Evolutionary conservation across 2,888 invertebrate species (phyloP).

Genomic region (Lissocephala sabroskyi): DNA sequence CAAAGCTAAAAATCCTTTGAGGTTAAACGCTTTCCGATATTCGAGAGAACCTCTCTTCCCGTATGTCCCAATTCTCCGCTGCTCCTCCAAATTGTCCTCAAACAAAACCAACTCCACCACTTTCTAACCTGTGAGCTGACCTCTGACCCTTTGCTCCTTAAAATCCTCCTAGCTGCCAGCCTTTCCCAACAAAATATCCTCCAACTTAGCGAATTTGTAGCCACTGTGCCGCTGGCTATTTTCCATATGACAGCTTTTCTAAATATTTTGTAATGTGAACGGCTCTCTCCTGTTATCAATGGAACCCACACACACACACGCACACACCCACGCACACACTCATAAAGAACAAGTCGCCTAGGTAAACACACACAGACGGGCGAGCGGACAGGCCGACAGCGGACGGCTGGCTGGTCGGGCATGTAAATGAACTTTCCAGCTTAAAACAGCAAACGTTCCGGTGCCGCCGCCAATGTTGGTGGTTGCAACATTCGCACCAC

Average conservation of each 20-base stretch:
- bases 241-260: slow-evolving; percentile 30
- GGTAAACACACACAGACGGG: background rate
- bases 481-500: background rate
- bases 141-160: too few species aligned
- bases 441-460: background rate
- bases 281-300: slow-evolving; percentile 44
- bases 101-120: too few species aligned
- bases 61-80: too few species aligned
- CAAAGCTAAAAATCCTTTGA: too few species aligned
- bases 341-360: background rate
- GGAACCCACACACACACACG: slow-evolving; percentile 22
- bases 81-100: too few species aligned
- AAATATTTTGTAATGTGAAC: slow-evolving; percentile 49
- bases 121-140: too few species aligned
- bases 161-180: too few species aligned
- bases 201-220: too few species aligned
- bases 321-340: slow-evolving; percentile 5
- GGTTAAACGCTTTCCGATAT: too few species aligned
- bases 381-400: background rate
- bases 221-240: too few species aligned
- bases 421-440: background rate
- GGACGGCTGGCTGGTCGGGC: background rate
- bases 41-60: too few species aligned
- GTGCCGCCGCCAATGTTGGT: background rate
- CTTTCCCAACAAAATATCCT: too few species aligned